phyloP scores from a whole-genome alignment of 2,797 vertebrate genomes.

The Trachops cirrhosus region DNA sequence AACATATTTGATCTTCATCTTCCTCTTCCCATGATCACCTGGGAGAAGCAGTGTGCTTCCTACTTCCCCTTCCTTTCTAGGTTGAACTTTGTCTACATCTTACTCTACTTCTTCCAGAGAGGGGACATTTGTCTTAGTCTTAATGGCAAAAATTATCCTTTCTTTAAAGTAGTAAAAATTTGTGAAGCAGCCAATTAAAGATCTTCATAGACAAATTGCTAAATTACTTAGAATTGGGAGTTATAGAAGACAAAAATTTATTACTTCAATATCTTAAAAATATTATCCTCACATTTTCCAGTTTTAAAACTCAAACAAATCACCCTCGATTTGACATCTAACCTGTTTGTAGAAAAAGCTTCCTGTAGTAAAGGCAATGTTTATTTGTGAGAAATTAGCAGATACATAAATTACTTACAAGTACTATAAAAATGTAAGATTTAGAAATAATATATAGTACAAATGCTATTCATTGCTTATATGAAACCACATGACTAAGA shows the following conservation, averaged over 20 bases:
- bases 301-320: slow-evolving; percentile 12
- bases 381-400: background rate
- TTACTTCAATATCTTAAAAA: background rate
- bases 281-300: background rate
- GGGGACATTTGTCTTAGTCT: background rate
- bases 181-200: background rate
- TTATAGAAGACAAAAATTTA: background rate
- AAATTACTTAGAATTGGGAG: background rate
- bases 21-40: background rate
- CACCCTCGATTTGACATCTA: background rate
- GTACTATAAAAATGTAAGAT: background rate
- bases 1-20: background rate
- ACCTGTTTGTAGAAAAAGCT: background rate
- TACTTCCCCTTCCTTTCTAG: background rate
- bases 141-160: background rate
- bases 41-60: background rate
- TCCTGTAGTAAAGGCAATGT: background rate
- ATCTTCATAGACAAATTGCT: background rate
- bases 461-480: background rate
- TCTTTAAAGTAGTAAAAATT: background rate
- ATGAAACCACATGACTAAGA: background rate
- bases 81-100: background rate
- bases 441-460: background rate
- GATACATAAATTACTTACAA: background rate
- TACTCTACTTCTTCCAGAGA: background rate